Conservation (phyloP, 2,888 invertebrate species). For the Leptopilina syphax region DNA sequence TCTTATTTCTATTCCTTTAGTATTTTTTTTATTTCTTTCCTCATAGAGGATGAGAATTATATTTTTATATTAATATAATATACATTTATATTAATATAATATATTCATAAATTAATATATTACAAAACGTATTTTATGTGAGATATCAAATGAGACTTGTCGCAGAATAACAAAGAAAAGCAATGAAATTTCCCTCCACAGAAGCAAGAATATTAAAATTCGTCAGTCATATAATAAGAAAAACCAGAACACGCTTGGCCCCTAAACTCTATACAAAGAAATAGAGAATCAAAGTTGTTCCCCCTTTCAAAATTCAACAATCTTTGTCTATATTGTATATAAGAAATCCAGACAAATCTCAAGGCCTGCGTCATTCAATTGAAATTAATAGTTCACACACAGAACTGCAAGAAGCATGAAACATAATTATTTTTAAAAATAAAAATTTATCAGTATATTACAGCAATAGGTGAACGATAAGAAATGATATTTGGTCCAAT, state of each 20-base stretch:
- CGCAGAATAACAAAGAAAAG: too few species aligned
- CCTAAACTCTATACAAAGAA: not conserved
- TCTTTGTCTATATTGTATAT: not conserved
- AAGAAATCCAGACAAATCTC: not conserved
- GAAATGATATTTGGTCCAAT: slow-evolving; percentile 20
- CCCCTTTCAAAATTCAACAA: slow-evolving; percentile 24
- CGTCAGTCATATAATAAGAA: not conserved
- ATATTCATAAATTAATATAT: too few species aligned
- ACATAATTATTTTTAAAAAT: not conserved
- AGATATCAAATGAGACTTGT: too few species aligned
- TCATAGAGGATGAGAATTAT: too few species aligned
- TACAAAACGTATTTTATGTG: too few species aligned
- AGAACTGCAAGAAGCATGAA: not conserved
- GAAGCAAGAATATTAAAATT: not conserved
- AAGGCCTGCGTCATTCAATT: not conserved
- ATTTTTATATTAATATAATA: too few species aligned
- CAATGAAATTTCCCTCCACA: too few species aligned
- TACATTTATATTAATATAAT: too few species aligned
- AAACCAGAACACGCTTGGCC: not conserved
- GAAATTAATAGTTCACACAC: slow-evolving; percentile 6
- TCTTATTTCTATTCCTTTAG: too few species aligned
- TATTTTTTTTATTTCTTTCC: too few species aligned
- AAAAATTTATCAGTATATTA: slow-evolving; percentile 23
- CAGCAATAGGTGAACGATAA: slow-evolving; percentile 15
- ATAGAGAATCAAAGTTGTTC: not conserved